Evolutionary conservation across 1,140 invertebrate species (phyloP).

Genomic region (Lepidostoma basale): DNA sequence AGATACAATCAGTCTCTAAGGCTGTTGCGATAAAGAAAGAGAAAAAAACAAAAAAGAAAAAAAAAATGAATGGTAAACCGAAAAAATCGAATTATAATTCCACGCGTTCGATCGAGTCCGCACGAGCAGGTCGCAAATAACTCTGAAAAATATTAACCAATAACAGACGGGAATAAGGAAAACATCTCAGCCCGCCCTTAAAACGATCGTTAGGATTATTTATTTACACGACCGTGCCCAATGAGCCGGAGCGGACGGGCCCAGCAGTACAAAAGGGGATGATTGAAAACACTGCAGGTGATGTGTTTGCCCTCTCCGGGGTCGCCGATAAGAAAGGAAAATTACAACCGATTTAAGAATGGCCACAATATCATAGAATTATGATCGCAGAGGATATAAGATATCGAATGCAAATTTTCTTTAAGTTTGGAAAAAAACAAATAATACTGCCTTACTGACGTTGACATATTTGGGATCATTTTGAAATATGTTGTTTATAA

Average conservation of each 20-base stretch:
- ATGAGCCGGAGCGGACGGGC: not conserved
- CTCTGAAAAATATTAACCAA: constrained; percentile 7
- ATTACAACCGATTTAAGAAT: not conserved
- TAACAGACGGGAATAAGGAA: constrained; percentile 17
- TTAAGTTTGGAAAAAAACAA: too few species aligned
- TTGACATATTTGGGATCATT: too few species aligned
- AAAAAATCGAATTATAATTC: not conserved
- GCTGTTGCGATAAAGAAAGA: too few species aligned
- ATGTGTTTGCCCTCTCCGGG: not conserved
- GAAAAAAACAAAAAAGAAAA: too few species aligned
- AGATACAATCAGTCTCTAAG: too few species aligned
- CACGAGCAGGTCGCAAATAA: not conserved
- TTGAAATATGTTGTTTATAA: too few species aligned
- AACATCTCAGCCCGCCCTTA: constrained; percentile 2
- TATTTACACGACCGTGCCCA: constrained; percentile 4
- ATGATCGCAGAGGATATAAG: too few species aligned
- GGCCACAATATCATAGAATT: not conserved
- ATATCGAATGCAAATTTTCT: too few species aligned
- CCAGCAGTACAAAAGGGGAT: not conserved
- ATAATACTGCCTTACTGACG: too few species aligned
- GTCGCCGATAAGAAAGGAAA: not conserved
- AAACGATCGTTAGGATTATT: constrained; percentile 18
- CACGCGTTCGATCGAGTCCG: not conserved
- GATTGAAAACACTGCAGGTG: constrained; percentile 23
- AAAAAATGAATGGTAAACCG: too few species aligned